Conservation (phyloP, 2,113 vertebrate species). For the cat (Felis catus) region DNA sequence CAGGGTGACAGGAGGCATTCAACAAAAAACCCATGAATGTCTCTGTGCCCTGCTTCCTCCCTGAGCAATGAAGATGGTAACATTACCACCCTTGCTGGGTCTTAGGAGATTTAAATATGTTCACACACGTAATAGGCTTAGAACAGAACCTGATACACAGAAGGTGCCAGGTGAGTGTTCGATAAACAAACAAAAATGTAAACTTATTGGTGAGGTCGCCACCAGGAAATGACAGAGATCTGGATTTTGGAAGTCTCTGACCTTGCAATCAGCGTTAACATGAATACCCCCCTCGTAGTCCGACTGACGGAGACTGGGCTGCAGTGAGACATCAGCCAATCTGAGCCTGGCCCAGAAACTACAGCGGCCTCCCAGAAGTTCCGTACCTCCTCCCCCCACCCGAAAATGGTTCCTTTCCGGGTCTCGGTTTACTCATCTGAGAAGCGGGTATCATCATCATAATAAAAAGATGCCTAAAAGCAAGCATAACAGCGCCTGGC, state of each 20-base stretch:
- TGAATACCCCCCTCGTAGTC: background rate
- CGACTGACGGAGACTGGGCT: background rate
- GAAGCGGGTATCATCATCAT: background rate
- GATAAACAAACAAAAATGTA: background rate
- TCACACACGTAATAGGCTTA: background rate
- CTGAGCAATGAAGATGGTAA: background rate
- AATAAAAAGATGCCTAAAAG: background rate
- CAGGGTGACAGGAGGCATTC: background rate
- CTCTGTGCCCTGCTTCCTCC: background rate
- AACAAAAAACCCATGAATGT: background rate
- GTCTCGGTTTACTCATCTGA: background rate
- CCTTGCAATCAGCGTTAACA: background rate
- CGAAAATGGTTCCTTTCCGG: background rate
- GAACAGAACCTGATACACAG: background rate
- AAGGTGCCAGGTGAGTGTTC: background rate
- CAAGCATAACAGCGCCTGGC: background rate
- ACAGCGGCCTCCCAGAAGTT: background rate
- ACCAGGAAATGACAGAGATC: background rate
- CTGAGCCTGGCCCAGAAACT: background rate
- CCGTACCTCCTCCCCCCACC: background rate
- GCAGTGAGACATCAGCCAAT: fast-evolving
- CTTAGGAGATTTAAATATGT: too few species aligned
- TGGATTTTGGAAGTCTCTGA: background rate
- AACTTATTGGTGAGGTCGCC: background rate
- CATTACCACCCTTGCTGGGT: fast-evolving